These are phyloP conservation scores for Phoebastria nigripes DNA, from an alignment of 2,797 vertebrate species.

Conservation along the genomic window DNA sequence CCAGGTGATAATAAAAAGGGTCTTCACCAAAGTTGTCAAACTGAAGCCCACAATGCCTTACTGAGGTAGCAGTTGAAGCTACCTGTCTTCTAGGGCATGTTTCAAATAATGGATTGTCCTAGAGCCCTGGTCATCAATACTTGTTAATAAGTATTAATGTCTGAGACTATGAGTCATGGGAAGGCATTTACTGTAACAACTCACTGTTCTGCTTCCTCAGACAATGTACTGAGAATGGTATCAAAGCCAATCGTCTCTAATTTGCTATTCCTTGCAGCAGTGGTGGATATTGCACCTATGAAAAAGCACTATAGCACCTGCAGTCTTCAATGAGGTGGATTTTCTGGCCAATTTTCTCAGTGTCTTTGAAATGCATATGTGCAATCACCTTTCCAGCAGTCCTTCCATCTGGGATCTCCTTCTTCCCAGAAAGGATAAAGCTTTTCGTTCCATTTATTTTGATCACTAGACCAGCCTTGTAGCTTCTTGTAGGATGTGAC, in stretches of 20 bases:
- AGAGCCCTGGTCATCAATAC: neutral
- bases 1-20: neutral
- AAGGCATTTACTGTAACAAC: neutral
- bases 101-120: neutral
- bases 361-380: neutral
- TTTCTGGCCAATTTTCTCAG: neutral
- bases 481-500: constrained; percentile 55
- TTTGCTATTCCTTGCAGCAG: neutral
- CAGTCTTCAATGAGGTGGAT: neutral
- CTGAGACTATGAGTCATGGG: neutral
- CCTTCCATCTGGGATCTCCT: constrained; percentile 72
- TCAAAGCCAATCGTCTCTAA: neutral
- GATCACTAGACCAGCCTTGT: constrained; percentile 86
- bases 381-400: constrained; percentile 75
- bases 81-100: neutral
- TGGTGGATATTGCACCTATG: neutral
- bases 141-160: neutral
- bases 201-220: neutral
- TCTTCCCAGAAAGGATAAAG: constrained; percentile 84
- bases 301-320: neutral
- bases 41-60: neutral
- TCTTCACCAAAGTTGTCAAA: neutral
- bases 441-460: constrained; percentile 86
- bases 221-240: neutral
- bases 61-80: neutral